These are phyloP conservation scores for Cerceris rybyensis DNA, from an alignment of 2,888 invertebrate genomes.

Conservation along the genomic window DNA sequence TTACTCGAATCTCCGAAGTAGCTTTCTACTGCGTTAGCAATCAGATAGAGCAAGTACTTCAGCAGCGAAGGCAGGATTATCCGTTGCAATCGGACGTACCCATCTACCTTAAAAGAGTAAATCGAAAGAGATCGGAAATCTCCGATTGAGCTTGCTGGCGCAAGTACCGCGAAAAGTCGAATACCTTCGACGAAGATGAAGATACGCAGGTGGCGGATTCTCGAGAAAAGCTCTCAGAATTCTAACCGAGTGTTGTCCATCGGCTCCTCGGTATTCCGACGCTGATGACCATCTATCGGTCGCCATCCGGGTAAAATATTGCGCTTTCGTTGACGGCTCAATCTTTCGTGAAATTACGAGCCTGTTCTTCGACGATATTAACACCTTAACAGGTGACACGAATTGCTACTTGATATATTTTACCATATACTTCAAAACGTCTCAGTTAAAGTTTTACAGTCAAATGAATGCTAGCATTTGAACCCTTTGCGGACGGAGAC, in stretches of 20 bases:
- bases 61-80: conserved; percentile 44
- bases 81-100: conserved; percentile 35
- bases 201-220: conserved; percentile 60
- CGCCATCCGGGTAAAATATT: conserved; percentile 77
- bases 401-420: conserved; percentile 1
- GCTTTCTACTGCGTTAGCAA: conserved; percentile 15
- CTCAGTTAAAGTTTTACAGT: too few species aligned
- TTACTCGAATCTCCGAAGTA: conserved; percentile 15
- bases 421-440: too few species aligned
- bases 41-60: conserved; percentile 45
- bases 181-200: conserved; percentile 56
- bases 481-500: too few species aligned
- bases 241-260: conserved; percentile 48
- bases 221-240: conserved; percentile 16
- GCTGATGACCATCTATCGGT: conserved; percentile 74
- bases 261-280: conserved; percentile 75
- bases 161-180: conserved; percentile 67
- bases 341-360: conserved; percentile 73
- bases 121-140: conserved; percentile 46
- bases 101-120: conserved; percentile 35
- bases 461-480: background rate
- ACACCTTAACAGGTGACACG: conserved; percentile 3
- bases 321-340: conserved; percentile 77
- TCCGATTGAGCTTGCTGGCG: conserved; percentile 22
- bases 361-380: conserved; percentile 18